Conservation (phyloP, 1,140 invertebrate genomes). For the Zaprionus inermis region DNA sequence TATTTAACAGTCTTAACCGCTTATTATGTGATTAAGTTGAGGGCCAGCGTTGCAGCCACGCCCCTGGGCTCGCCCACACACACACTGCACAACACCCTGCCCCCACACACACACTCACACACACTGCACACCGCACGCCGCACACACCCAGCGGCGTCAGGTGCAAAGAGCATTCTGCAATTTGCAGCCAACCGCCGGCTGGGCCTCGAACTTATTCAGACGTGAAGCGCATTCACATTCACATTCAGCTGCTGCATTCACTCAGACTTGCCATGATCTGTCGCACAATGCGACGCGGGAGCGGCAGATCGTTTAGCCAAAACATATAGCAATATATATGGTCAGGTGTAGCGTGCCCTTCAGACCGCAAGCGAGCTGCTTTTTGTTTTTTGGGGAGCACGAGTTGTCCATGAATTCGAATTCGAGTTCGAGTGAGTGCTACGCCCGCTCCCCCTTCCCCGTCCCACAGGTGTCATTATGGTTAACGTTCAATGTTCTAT, state of each 20-base stretch:
- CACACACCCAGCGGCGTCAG: slow-evolving; percentile 68
- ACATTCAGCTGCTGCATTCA: slow-evolving; percentile 29
- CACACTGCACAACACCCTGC: no score
- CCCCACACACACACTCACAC: slow-evolving; percentile 46
- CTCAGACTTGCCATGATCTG: slow-evolving; percentile 59
- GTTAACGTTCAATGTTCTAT: slow-evolving; percentile 55
- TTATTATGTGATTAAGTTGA: slow-evolving; percentile 7
- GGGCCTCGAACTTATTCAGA: slow-evolving; percentile 78
- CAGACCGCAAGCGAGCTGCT: slow-evolving; percentile 17
- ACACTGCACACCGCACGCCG: slow-evolving; percentile 30
- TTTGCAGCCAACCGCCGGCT: slow-evolving; percentile 49
- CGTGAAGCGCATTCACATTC: slow-evolving; percentile 67
- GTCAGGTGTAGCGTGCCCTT: slow-evolving; percentile 59
- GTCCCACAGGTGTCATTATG: slow-evolving; percentile 75
- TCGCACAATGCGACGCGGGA: slow-evolving; percentile 51
- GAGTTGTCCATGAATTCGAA: slow-evolving; percentile 65
- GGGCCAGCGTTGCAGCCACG: slow-evolving; percentile 15
- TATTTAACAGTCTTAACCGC: slow-evolving; percentile 11
- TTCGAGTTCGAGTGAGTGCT: slow-evolving; percentile 16
- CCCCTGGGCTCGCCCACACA: slow-evolving; percentile 56
- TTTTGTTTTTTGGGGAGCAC: slow-evolving; percentile 17
- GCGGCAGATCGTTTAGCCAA: slow-evolving; percentile 63
- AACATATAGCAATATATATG: slow-evolving; percentile 21
- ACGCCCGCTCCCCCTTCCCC: no score
- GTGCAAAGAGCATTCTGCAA: slow-evolving; percentile 54